Percentiles rank a stretch among this genome's conserved stretches.
phyloP scores from a whole-genome alignment of 2,113 vertebrate species.

The Emberiza fucata region DNA sequence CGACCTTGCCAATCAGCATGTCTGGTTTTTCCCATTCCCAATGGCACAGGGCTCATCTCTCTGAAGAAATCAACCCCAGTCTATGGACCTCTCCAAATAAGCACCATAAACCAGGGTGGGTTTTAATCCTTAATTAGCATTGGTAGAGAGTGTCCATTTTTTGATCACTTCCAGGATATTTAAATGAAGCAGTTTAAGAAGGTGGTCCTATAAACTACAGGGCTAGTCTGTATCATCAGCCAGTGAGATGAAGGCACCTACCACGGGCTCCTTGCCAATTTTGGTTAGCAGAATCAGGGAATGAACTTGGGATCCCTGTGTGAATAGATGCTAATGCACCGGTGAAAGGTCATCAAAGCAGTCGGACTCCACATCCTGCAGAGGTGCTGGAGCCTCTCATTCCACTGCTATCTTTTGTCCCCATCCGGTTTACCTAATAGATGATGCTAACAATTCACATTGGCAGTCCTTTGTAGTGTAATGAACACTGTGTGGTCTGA shows the following conservation, averaged over 20 bases:
- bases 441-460: constrained; percentile 87
- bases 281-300: background rate
- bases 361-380: background rate
- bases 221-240: background rate
- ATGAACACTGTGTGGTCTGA: constrained; percentile 90
- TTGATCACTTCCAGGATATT: background rate
- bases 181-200: background rate
- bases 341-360: constrained; percentile 54
- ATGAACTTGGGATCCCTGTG: background rate
- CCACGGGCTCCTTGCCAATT: background rate
- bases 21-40: constrained; percentile 41
- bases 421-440: constrained; percentile 84
- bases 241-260: background rate
- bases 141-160: background rate
- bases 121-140: background rate
- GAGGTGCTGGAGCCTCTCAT: constrained; percentile 3
- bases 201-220: background rate
- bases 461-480: constrained; percentile 90
- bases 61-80: constrained; percentile 1
- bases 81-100: constrained; percentile 18
- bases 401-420: constrained; percentile 71
- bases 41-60: background rate
- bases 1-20: constrained; percentile 58
- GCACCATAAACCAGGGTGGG: background rate
- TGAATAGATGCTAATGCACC: background rate